Evolutionary conservation across 2,888 invertebrate species (phyloP).

Genomic region (Drosophila nr. perissopoda): DNA sequence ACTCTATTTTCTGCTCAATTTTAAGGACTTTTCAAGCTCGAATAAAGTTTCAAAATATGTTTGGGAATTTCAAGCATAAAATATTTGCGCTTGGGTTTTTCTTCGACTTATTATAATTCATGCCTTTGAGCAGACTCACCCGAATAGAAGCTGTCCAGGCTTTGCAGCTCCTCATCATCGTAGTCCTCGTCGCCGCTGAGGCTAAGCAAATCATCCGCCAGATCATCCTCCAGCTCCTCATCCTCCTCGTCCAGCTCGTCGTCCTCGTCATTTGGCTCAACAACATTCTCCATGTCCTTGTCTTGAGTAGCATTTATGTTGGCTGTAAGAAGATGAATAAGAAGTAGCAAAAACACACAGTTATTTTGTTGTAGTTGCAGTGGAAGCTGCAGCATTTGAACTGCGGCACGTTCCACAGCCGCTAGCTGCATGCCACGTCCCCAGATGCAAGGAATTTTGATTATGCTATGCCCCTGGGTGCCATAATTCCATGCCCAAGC

Average conservation of each 20-base stretch:
- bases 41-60: neutral
- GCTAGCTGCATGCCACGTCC: constrained; percentile 71
- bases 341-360: constrained; percentile 6
- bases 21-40: neutral
- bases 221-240: constrained; percentile 49
- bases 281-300: constrained; percentile 4
- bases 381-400: constrained; percentile 35
- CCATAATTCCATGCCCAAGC: constrained; percentile 83
- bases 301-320: constrained; percentile 44
- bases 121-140: constrained; percentile 73
- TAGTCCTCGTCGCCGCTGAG: constrained; percentile 67
- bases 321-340: constrained; percentile 23
- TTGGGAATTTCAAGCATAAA: neutral
- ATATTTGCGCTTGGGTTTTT: neutral
- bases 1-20: neutral
- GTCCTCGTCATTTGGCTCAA: constrained; percentile 7
- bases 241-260: constrained; percentile 42
- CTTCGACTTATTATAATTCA: neutral
- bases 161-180: constrained; percentile 83
- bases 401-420: constrained; percentile 57
- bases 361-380: constrained; percentile 32
- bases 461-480: constrained; percentile 85
- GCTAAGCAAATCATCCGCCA: constrained; percentile 64
- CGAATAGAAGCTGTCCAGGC: constrained; percentile 84
- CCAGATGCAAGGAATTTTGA: constrained; percentile 85